Base-by-base conservation (phyloP, 2,113 vertebrate genomes). In the Pterocles gutturalis region DNA sequence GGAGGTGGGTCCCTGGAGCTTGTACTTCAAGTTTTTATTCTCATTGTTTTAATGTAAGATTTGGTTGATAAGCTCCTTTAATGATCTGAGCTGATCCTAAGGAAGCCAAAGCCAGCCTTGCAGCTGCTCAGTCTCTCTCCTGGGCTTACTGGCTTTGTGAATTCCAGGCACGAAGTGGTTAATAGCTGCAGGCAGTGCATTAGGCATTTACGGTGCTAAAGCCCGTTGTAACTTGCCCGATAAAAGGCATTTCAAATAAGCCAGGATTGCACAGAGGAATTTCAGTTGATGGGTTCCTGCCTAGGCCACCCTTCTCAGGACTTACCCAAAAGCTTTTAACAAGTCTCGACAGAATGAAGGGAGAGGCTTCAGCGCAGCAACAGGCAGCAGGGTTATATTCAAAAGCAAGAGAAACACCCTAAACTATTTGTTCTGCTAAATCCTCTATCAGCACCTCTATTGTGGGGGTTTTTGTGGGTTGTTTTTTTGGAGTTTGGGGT, bases 141-240 rank as follows among this genome's bases (percentile, higher is more conserved):
- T 17, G 60, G 72, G 76, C n/a, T 24, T 21, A 10, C 11, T 4
- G 33, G 71, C 66, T 60, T 9, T 38, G 34, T 1, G 61, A 4
- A 4, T 3, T 36, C 28, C 60, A 5, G 83, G 57, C 71, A 82
- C 1, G 1, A 11, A 95, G 90, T 21, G 60, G 95, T 98, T 97
- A 97, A 98, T 45, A 33, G 83, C 89, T 76, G 73, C 41, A 22
- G 66, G 87, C 67, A 11, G 41, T 21, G 70, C 94, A 20, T 16
- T 45, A 78, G 93, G 90, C 70, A 36, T 25, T 43, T 38, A 9
- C 4, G 29, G 77, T 49, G 41, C 15, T 45, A 34, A 79, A 78
- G 86, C 97, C 60, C 66, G 98, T 97, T 69, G 57, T 14, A 61
- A 98, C 98, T 97, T 97, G 98, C 91, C 97, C 64, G 85, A 96